Conservation (phyloP, 2,113 vertebrate species). For the Craseonycteris thonglongyai region DNA sequence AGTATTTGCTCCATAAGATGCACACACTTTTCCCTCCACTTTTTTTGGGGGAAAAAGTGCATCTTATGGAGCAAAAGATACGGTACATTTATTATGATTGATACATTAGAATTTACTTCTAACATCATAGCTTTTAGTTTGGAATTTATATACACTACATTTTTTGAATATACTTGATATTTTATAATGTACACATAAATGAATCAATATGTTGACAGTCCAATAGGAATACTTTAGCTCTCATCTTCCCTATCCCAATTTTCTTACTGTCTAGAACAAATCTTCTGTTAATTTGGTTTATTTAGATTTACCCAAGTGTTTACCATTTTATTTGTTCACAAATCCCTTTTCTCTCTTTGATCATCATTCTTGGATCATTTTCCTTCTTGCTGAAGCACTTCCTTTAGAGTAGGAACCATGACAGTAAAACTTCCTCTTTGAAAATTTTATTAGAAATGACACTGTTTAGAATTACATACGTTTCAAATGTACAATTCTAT, state of each 20-base stretch:
- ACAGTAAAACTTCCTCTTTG: not conserved
- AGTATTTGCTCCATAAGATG: too few species aligned
- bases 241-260: not conserved
- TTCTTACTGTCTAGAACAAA: not conserved
- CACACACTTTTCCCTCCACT: too few species aligned
- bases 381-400: not conserved
- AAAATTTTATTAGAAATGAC: not conserved
- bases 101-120: not conserved
- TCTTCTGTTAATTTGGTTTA: not conserved
- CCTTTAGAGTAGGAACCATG: not conserved
- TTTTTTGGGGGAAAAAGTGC: too few species aligned
- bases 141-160: not conserved
- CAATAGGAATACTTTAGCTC: not conserved
- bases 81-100: not conserved
- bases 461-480: too few species aligned
- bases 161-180: not conserved
- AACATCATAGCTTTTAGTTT: not conserved
- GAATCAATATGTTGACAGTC: not conserved
- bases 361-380: not conserved
- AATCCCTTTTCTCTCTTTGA: not conserved
- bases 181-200: not conserved
- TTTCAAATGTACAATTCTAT: too few species aligned
- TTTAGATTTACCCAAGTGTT: not conserved
- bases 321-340: not conserved
- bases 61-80: too few species aligned